Conservation (phyloP, 2,888 invertebrate genomes). For the Tanytarsus gracilentus region DNA sequence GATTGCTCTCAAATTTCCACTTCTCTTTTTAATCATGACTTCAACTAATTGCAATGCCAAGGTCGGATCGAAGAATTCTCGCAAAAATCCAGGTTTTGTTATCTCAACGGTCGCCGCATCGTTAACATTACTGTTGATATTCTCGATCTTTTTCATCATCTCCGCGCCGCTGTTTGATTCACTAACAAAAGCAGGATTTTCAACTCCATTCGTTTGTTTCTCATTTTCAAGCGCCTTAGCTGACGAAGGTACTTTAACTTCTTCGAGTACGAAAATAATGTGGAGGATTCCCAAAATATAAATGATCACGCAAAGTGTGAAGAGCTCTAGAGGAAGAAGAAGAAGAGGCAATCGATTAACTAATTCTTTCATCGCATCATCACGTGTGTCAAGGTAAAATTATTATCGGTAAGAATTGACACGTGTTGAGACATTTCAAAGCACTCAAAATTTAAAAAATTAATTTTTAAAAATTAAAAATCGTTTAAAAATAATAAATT, state of each 20-base stretch:
- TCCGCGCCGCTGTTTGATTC: neutral
- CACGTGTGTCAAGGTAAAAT: too few relatives aligned
- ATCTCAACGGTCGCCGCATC: neutral
- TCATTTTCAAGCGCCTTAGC: conserved; percentile 26
- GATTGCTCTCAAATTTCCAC: conserved; percentile 33
- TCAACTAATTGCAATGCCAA: conserved; percentile 38
- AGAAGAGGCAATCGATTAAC: neutral
- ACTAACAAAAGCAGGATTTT: conserved; percentile 31
- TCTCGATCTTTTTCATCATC: neutral
- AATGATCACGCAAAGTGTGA: conserved; percentile 37
- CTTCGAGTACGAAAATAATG: conserved; percentile 39
- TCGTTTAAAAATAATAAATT: too few relatives aligned
- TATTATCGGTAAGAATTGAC: too few relatives aligned
- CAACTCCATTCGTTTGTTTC: conserved; percentile 28
- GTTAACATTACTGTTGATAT: neutral
- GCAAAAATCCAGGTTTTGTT: conserved; percentile 33
- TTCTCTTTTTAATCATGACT: conserved; percentile 38
- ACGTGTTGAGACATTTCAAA: too few relatives aligned
- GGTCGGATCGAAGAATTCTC: conserved; percentile 41
- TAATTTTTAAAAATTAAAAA: too few relatives aligned
- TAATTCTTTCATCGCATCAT: too few relatives aligned
- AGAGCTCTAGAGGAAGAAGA: conserved; percentile 35
- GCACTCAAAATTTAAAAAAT: too few relatives aligned
- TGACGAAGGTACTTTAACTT: conserved; percentile 32
- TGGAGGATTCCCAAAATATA: conserved; percentile 40